A percentile compares a stretch with the other conserved stretches of the same genome.
phyloP scores from a whole-genome alignment of 2,888 invertebrate species.

The Bedellia somnulentella region DNA sequence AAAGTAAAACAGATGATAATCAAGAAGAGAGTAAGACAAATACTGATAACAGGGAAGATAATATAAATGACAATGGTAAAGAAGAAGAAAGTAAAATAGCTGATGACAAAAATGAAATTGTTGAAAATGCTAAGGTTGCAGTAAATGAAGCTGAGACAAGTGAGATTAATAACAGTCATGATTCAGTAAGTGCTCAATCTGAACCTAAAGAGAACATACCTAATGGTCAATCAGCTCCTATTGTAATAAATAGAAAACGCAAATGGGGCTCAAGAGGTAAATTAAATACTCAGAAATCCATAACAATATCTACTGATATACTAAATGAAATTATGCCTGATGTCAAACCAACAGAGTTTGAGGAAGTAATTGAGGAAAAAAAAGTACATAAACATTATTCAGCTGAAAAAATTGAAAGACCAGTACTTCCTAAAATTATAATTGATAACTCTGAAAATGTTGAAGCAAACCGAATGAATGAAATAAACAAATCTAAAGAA shows the following conservation, averaged over 20 bases:
- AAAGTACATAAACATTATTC: slow-evolving; percentile 32
- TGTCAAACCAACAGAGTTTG: slow-evolving; percentile 63
- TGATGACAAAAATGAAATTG: no score
- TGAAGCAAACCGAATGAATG: slow-evolving; percentile 24
- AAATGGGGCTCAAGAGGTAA: slow-evolving; percentile 46
- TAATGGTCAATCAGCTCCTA: slow-evolving; percentile 30
- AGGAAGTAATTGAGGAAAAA: slow-evolving; percentile 55
- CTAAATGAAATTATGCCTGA: slow-evolving; percentile 68
- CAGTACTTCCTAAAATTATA: slow-evolving; percentile 43
- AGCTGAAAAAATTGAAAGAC: slow-evolving; percentile 37
- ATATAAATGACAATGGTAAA: slow-evolving; percentile 13
- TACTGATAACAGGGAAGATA: slow-evolving; percentile 16
- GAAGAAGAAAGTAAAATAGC: no score
- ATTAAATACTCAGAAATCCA: slow-evolving; percentile 60
- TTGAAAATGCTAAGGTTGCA: background rate
- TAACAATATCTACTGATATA: slow-evolving; percentile 74
- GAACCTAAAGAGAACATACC: slow-evolving; percentile 22
- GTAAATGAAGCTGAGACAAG: background rate
- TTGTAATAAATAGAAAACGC: slow-evolving; percentile 36
- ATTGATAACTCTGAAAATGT: slow-evolving; percentile 39
- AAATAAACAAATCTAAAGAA: slow-evolving; percentile 27
- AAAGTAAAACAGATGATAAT: no score
- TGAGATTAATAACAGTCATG: background rate
- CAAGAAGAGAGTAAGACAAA: slow-evolving; percentile 18
- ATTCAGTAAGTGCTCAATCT: slow-evolving; percentile 13